Evolutionary conservation across 2,797 vertebrate species (phyloP), one percentile per base, ranked within the genome.

Genomic region (Melanogrammus aeglefinus): DNA sequence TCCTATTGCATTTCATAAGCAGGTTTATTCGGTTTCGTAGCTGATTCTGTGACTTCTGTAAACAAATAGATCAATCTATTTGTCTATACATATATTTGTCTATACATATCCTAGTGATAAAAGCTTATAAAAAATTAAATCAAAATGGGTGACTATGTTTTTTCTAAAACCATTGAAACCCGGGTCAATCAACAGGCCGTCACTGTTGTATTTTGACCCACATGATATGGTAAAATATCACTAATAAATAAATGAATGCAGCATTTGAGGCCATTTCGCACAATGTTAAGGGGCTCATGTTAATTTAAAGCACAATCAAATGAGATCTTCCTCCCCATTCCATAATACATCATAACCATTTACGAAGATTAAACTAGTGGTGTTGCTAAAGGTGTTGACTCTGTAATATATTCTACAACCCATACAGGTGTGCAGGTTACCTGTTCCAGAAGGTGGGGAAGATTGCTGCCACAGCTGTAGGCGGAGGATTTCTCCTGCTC

Each of bases 371-470:
- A 33, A 33, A 33, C 31, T 33, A 33, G 31, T 6, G 51, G 18
- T 8, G 21, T 9, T 24, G 57, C n/a, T 66, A 27, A 66, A 66
- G 57, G 12, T 29, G 13, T 4, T 47, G 41, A 76, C 33, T 2
- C 21, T 24, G 63, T 33, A 33, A 33, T 33, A 33, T 73, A 14
- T 12, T 27, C 27, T n/a, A 36, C 36, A 51, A 18, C 9, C 36
- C 36, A 12, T 77, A 0, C 79, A 99, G 98, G 97, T 99, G 98
- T 95, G 96, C 97, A 57, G 98, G 98, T 89, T 99, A 99, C 94
- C 94, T 99, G 83, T 99, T 99, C 92, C 98, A 99, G 92, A 98
- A 98, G 90, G 97, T 99, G 80, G 98, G 98, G 83, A 99, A 99
- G 89, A 95, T 99, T 78, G 96, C 98, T 82, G 98, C 98, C 63